Evolutionary conservation across 2,113 vertebrate genomes (phyloP).

Genomic region (Melanotaenia duboulayi): DNA sequence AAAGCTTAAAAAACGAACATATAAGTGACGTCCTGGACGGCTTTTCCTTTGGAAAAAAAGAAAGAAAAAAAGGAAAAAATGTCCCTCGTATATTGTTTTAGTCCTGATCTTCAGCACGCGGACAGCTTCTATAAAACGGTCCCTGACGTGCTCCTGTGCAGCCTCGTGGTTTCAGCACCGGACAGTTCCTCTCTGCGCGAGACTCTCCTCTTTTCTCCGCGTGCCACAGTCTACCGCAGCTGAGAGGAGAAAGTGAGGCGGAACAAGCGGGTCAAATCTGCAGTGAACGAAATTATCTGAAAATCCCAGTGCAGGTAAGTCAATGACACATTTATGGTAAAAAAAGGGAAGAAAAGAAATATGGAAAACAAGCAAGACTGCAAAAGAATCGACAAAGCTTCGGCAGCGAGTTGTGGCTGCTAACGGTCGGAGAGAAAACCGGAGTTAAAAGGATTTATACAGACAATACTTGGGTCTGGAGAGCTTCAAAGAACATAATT

Average conservation of each 20-base stretch:
- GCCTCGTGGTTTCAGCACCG: conserved; percentile 82
- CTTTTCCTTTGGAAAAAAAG: conserved; percentile 3
- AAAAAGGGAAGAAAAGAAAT: background rate
- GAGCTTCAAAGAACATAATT: conserved; percentile 1
- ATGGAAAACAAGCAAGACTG: background rate
- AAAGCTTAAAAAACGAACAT: conserved; percentile 12
- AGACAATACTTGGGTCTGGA: conserved; percentile 1
- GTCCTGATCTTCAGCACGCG: conserved; percentile 24
- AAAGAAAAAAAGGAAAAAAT: no score
- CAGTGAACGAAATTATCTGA: background rate
- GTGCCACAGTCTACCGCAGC: background rate
- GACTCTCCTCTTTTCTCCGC: background rate
- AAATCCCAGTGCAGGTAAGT: conserved; percentile 33
- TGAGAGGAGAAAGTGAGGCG: conserved; percentile 19
- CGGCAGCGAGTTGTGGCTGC: background rate
- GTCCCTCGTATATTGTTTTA: background rate
- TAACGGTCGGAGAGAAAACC: background rate
- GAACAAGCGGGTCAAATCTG: background rate
- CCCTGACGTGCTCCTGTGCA: background rate
- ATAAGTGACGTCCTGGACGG: conserved; percentile 7
- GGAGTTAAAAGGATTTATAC: background rate
- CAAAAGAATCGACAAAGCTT: background rate
- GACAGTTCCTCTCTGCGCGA: conserved; percentile 77
- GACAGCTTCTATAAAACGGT: conserved; percentile 43
- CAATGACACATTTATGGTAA: background rate